Evolutionary conservation across 1,140 invertebrate genomes (phyloP), one percentile per base, ranked within the genome.

Genomic region (Lutraria rhynchaena): DNA sequence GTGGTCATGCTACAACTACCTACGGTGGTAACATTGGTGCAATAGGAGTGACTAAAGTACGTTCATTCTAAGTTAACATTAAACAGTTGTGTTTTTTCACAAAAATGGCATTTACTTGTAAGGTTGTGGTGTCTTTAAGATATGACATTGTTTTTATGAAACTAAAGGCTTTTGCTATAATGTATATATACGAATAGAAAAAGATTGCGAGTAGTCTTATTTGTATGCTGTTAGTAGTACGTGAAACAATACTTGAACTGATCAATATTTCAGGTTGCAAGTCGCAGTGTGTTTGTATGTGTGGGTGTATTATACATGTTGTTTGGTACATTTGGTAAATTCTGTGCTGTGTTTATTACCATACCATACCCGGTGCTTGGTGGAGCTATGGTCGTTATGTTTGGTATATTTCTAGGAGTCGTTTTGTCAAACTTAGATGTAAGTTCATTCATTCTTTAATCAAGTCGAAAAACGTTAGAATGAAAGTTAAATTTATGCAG

Each of bases 361-460:
- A 97, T 98, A 71, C 97, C 97, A 1, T 95, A 96, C 88, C 96
- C 96, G 0, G 95, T 98, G 24, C 94, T 97, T 0, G 97, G 96
- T 0, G 97, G 96, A 3, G 94, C 96, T 69, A 97, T 97, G 91
- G 96, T 96, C 85, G 94, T 97, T 7, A 96, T 97, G 95, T 97
- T 97, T 90, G 96, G 96, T 35, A 87, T 89, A 60, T 88, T 89
- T 37, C 78, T 86, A 19, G 88, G 88, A 2, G 82, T 90, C 1
- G 85, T 88, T 44, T 90, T 97, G 0, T 96, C 96, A 0, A 95
- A 96, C 24, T 93, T 97, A 19, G 96, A 97, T 88, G 96, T 96
- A 87, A 94, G 97, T 24, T 27, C 19, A 37, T 22, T 41, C 37
- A 41, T 41, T 41, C 37, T 7, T 41, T 7, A n/a, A n/a, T n/a